These are phyloP conservation scores for Orthosia cruda DNA, from an alignment of 2,888 invertebrate genomes.

Conservation along the genomic window DNA sequence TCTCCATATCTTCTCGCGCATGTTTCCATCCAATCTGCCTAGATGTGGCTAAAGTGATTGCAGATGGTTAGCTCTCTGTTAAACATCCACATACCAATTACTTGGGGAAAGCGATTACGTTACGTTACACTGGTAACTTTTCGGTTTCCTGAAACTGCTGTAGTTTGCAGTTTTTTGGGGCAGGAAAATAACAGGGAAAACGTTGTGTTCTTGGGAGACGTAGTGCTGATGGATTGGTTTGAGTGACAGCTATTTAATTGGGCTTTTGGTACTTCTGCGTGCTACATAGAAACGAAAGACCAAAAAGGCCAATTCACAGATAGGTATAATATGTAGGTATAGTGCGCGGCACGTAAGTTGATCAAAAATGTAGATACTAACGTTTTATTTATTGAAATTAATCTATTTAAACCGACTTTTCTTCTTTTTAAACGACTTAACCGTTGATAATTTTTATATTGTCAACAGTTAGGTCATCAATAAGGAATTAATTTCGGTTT, in stretches of 20 bases:
- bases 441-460: too few species aligned
- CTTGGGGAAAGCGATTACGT: slow-evolving; percentile 31
- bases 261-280: background rate
- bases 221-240: slow-evolving; percentile 29
- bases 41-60: slow-evolving; percentile 52
- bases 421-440: too few species aligned
- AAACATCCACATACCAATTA: slow-evolving; percentile 43
- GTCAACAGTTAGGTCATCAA: too few species aligned
- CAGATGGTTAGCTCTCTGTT: slow-evolving; percentile 42
- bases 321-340: too few species aligned
- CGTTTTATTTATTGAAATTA: too few species aligned
- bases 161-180: slow-evolving; percentile 29
- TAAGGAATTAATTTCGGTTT: too few species aligned
- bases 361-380: too few species aligned
- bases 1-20: slow-evolving; percentile 29
- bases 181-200: slow-evolving; percentile 8
- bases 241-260: slow-evolving; percentile 27
- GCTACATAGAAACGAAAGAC: background rate
- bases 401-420: too few species aligned
- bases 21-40: slow-evolving; percentile 47
- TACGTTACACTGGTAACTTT: slow-evolving; percentile 18
- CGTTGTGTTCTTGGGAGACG: background rate
- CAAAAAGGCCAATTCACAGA: background rate
- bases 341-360: too few species aligned
- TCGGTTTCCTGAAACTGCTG: background rate